Evolutionary conservation across 2,113 vertebrate species (phyloP).

Genomic region (Delphinapterus leucas): DNA sequence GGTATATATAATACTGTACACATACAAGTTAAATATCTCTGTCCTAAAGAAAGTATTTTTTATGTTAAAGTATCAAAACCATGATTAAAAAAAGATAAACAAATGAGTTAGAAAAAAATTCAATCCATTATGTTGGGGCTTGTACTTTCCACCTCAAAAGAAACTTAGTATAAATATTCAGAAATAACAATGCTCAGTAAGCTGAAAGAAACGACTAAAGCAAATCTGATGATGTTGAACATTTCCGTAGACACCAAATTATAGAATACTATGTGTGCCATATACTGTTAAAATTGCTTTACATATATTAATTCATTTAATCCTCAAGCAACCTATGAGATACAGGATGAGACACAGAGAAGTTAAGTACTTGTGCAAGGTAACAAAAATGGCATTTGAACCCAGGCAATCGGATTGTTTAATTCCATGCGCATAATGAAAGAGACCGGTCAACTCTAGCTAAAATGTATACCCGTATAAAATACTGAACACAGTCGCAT

Average conservation of each 20-base stretch:
- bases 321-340: neutral
- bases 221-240: neutral
- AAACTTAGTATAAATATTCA: neutral
- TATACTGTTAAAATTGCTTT: neutral
- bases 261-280: neutral
- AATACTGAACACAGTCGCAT: neutral
- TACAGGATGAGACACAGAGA: neutral
- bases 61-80: neutral
- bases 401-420: neutral
- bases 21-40: neutral
- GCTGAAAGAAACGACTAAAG: neutral
- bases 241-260: constrained; percentile 9
- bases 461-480: neutral
- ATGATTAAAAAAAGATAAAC: neutral
- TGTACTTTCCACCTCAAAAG: neutral
- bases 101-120: neutral
- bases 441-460: neutral
- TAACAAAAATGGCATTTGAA: neutral
- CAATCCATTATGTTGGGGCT: neutral
- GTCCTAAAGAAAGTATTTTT: neutral
- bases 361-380: neutral
- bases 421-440: neutral
- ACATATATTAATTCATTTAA: neutral
- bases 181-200: neutral
- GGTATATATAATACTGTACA: neutral